These are phyloP conservation scores for Lepidotrigona ventralis DNA, from an alignment of 1,140 invertebrate genomes.

Conservation along the genomic window DNA sequence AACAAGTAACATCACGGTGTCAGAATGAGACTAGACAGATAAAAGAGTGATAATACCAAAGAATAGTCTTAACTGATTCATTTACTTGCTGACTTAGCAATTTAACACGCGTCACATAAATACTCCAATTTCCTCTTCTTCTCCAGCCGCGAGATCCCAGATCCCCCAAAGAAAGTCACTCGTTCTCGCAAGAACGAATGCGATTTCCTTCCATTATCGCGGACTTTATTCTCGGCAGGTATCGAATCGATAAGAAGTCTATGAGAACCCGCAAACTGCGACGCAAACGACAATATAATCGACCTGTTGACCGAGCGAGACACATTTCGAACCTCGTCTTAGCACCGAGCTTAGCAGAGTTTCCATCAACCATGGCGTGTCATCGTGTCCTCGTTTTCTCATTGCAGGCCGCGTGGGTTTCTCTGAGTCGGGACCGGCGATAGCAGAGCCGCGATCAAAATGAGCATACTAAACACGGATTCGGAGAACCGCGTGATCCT, in stretches of 20 bases:
- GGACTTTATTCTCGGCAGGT: too few relatives aligned
- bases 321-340: background rate
- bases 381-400: background rate
- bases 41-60: too few relatives aligned
- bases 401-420: constrained; percentile 71
- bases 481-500: constrained; percentile 93
- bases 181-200: too few relatives aligned
- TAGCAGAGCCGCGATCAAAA: constrained; percentile 77
- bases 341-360: background rate
- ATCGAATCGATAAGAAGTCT: background rate
- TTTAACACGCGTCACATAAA: too few relatives aligned
- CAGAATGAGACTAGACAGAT: too few relatives aligned
- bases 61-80: too few relatives aligned
- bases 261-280: background rate
- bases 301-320: background rate
- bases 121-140: too few relatives aligned
- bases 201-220: too few relatives aligned
- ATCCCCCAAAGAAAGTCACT: too few relatives aligned
- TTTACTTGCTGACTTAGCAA: too few relatives aligned
- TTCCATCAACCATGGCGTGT: background rate
- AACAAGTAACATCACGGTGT: too few relatives aligned
- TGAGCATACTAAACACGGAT: constrained; percentile 78
- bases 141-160: too few relatives aligned
- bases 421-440: constrained; percentile 71
- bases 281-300: background rate